Evolutionary conservation across 2,797 vertebrate genomes (phyloP), one percentile per base, ranked within the genome.

Genomic region (Enteromius radiatus): DNA sequence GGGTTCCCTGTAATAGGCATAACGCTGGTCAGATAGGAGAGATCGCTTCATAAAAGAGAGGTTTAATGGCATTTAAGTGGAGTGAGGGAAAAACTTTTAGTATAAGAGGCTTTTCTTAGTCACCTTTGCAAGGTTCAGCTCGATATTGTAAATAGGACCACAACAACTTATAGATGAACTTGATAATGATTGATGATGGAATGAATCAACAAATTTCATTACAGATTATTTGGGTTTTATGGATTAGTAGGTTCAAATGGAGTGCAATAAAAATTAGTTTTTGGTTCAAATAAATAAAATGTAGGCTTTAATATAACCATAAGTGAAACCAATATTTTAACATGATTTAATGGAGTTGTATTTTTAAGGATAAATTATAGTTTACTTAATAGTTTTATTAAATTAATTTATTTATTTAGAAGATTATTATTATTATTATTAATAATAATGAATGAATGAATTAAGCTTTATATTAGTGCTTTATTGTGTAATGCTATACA

Each of bases 31-130:
- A 77, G 81, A 83, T 47, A 69, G 61, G 38, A 77, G 14, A 45
- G 26, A 38, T 56, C 0, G 49, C 63, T 70, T 83, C 14, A 59
- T 76, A 33, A 68, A 76, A 59, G 47, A 76, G 26, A 77, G 52
- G 28, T 67, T 76, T 83, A 83, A 77, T 83, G 73, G 64, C 26
- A 59, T 83, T 69, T 83, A 69, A 83, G 52, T 56, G 65, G 49
- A 47, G 28, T n/a, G 21, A 21, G 12, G 23, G 49, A 56, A 36
- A 56, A 15, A 9, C 12, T 47, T 45, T 2, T 8, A 21, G 71
- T 31, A 61, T 41, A 43, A 54, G 61, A 75, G 33, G 11, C 45
- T 67, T 78, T 65, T 64, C 31, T 74, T 38, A 26, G 8, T 41
- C 14, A 52, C 59, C 28, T 47, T 28, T 33, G 68, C 7, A 70